Conservation (phyloP, 2,113 vertebrate species). For the human region GRCh38 chrX:5749001-5749500, state of each 20-base stretch:
- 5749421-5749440: neutral
- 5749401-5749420: neutral
- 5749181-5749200: neutral
- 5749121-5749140: neutral
- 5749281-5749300: neutral
- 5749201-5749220: neutral
- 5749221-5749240: neutral
- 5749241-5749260: neutral
- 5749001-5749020: no score
- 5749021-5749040: neutral
- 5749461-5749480: neutral
- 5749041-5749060: neutral
- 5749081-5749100: fast-evolving
- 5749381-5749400: neutral
- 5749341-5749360: neutral
- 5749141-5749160: neutral
- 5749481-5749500: neutral
- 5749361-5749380: neutral
- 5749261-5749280: neutral
- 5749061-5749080: neutral
- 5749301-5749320: neutral
- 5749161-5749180: neutral
- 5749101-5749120: neutral
- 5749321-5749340: neutral
- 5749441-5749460: neutral